phyloP scores from a whole-genome alignment of 2,113 vertebrate species.

The Larimichthys crocea region DNA sequence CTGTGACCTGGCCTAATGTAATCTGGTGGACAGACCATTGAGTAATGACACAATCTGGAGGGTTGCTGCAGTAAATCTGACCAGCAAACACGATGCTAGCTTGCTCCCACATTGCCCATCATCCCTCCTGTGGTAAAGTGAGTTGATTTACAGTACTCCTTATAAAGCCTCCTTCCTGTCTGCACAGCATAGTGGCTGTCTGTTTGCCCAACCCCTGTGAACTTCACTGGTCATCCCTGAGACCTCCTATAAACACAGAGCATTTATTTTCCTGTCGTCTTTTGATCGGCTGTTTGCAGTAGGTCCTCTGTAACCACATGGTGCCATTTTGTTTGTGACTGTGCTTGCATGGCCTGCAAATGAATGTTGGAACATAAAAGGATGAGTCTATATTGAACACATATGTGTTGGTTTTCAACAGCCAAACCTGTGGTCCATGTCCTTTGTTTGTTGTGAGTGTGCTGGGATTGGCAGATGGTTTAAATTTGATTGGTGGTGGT shows the following conservation, averaged over 20 bases:
- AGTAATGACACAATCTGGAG: constrained; percentile 77
- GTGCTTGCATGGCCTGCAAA: constrained; percentile 39
- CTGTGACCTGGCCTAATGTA: constrained; percentile 70
- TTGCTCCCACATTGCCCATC: constrained; percentile 44
- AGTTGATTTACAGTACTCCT: constrained; percentile 69
- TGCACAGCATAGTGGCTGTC: constrained; percentile 35
- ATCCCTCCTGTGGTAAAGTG: constrained; percentile 52
- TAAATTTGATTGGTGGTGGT: constrained; percentile 16
- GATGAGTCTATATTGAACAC: constrained; percentile 35
- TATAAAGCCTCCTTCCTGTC: constrained; percentile 66
- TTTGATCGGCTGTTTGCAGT: constrained; percentile 58
- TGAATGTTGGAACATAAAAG: constrained; percentile 55
- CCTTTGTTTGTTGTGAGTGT: constrained; percentile 41
- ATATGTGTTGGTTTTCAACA: constrained; percentile 41
- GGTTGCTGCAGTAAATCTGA: constrained; percentile 60
- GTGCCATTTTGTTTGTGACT: constrained; percentile 67
- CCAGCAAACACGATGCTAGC: constrained; percentile 48
- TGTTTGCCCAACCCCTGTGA: constrained; percentile 35
- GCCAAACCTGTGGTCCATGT: not conserved
- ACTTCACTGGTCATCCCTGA: constrained; percentile 28
- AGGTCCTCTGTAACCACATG: constrained; percentile 48
- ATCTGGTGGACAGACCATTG: constrained; percentile 73
- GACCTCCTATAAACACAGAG: constrained; percentile 61
- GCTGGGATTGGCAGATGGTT: constrained; percentile 24
- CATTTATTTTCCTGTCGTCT: constrained; percentile 33